Percentiles rank a stretch among this genome's conserved stretches.
phyloP scores from a whole-genome alignment of 2,888 invertebrate genomes.

The Protonemura montana region DNA sequence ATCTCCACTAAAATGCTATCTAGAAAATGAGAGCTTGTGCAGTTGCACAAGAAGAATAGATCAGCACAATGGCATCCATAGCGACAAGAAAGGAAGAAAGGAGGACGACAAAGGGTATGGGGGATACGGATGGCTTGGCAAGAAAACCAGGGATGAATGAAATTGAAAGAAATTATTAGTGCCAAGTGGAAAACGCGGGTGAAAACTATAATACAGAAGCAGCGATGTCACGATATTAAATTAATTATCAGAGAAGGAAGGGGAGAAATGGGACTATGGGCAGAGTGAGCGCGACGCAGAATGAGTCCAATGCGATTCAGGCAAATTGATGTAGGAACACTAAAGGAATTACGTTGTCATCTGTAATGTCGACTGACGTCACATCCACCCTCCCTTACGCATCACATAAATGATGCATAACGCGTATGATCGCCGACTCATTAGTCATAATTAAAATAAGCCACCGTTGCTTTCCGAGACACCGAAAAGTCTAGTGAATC shows the following conservation, averaged over 20 bases:
- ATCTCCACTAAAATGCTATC: neutral
- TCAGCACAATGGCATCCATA: neutral
- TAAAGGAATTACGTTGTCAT: neutral
- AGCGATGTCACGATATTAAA: constrained; percentile 29
- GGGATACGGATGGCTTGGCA: neutral
- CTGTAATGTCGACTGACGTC: neutral
- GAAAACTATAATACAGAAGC: constrained; percentile 12
- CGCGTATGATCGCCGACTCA: neutral
- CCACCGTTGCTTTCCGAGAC: neutral
- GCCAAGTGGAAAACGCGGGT: neutral
- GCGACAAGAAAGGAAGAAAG: neutral
- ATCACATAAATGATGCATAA: neutral
- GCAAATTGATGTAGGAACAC: neutral
- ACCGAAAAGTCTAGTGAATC: neutral
- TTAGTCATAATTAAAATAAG: constrained; percentile 18
- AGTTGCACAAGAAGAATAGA: constrained; percentile 2
- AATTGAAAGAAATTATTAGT: neutral
- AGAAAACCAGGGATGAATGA: constrained; percentile 12
- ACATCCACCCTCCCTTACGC: neutral
- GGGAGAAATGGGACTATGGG: neutral
- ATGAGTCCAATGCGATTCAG: neutral
- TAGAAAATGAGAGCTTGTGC: neutral
- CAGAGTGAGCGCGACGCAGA: neutral
- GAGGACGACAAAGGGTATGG: neutral
- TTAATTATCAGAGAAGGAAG: constrained; percentile 18